A percentile compares a stretch with the other conserved stretches of the same genome.
phyloP scores from a whole-genome alignment of 2,888 invertebrate species.

The Paralinhomoeus sp. region DNA sequence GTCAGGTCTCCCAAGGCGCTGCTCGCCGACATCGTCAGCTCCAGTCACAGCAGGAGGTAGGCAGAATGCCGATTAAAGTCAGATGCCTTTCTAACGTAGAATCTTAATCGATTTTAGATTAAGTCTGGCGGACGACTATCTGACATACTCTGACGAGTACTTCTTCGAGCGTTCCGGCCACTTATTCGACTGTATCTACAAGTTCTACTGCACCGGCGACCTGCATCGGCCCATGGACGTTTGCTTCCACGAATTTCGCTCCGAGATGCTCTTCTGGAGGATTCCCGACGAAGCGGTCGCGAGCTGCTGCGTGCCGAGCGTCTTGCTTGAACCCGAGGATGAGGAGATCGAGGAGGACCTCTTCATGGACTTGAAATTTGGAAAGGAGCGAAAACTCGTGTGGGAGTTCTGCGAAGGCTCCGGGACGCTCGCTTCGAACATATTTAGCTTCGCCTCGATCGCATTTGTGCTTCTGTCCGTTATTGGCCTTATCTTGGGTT shows the following conservation, averaged over 20 bases:
- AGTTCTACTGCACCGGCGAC: constrained; percentile 22
- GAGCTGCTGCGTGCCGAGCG: constrained; percentile 19
- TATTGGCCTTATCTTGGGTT: too few species aligned
- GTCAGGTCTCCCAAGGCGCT: constrained; percentile 20
- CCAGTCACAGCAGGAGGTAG: too few species aligned
- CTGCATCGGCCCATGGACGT: constrained; percentile 5
- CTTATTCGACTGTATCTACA: constrained; percentile 19
- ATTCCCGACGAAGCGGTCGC: constrained; percentile 11
- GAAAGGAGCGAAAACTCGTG: neutral
- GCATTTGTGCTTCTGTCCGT: constrained; percentile 18
- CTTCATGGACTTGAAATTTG: too few species aligned
- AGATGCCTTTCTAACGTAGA: too few species aligned
- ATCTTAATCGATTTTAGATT: too few species aligned
- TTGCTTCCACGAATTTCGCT: neutral
- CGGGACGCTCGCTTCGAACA: constrained; percentile 2
- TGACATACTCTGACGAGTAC: constrained; percentile 17
- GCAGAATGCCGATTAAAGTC: too few species aligned
- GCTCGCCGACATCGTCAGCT: too few species aligned
- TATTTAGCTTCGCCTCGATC: constrained; percentile 14
- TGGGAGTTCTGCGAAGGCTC: neutral
- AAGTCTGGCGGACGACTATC: constrained; percentile 21
- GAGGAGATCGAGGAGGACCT: constrained; percentile 8
- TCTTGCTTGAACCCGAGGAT: constrained; percentile 15
- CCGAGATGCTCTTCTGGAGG: constrained; percentile 1
- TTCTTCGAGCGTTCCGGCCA: constrained; percentile 21